Evolutionary conservation across 2,113 vertebrate genomes (phyloP), one percentile per base, ranked within the genome.

Genomic region (Pipra filicauda): DNA sequence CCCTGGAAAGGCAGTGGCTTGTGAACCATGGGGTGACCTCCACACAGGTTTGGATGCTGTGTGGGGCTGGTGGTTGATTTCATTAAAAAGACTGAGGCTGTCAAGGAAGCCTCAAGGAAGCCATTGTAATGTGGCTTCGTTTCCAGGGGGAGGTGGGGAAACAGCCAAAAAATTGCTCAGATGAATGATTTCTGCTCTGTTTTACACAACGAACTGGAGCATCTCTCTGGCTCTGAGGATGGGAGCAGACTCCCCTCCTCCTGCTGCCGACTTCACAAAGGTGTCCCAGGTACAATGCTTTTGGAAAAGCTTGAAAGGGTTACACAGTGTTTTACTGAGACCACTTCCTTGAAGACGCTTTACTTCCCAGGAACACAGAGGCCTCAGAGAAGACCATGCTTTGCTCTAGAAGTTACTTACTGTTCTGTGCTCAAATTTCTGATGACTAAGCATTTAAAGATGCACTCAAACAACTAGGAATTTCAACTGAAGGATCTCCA

Each of bases 51-150:
- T 59, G 66, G 79, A 64, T 74, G 55, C 48, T 77, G 58, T 8
- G 49, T 1, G 2, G 54, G 64, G 37, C 41, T 75, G 49, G 43
- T 49, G 67, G 27, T 19, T 76, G 49, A 65, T 27, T 65, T 78
- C 22, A 76, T 85, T 11, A 79, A 85, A 85, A 49, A 39, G 17
- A 4, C 0, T 8, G 69, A 35, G 65, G 43, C 74, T 85, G 35
- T 9, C 54, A 79, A 65, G 33, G 52, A 85, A 82, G 75, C 21
- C 57, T 58, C 33, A 58, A 35, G 57, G 20, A 58, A 35, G n/a
- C 18, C 0, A 0, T 4, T 62, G 59, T 31, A 87, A 70, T 0
- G 0, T 12, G 21, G n/a, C 58, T 93, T 91, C 0, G 0, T 48
- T 82, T 91, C 39, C 37, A 48, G 27, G 12, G 44, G 19, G 3